Percentiles rank a stretch among this genome's conserved stretches.
phyloP scores from a whole-genome alignment of 2,797 vertebrate species.

The Chlorospingus flavigularis region DNA sequence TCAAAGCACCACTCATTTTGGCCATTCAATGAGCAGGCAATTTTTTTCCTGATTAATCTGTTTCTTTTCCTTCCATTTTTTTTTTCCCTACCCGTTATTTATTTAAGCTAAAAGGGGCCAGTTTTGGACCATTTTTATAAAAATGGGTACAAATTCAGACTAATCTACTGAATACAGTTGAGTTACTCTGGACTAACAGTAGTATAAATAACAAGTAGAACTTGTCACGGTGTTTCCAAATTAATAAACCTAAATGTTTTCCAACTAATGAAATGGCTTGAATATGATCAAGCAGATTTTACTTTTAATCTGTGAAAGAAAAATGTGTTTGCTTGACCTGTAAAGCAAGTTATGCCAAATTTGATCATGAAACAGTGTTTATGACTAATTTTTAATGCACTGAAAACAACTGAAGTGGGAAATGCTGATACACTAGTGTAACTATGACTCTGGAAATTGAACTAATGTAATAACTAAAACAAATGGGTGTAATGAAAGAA shows the following conservation, averaged over 20 bases:
- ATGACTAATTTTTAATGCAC: conserved; percentile 40
- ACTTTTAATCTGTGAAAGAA: conserved; percentile 44
- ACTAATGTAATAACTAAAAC: conserved; percentile 64
- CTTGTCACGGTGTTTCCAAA: background rate
- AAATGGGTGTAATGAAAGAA: conserved; percentile 28
- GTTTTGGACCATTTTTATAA: background rate
- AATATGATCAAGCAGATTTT: conserved; percentile 26
- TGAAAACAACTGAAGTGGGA: conserved; percentile 59
- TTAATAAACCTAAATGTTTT: conserved; percentile 40
- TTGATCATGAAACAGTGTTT: conserved; percentile 43
- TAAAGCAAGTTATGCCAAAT: conserved; percentile 50
- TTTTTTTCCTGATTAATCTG: background rate
- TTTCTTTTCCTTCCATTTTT: background rate
- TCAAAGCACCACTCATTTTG: background rate
- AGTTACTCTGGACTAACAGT: conserved; percentile 1
- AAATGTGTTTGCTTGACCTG: conserved; percentile 53
- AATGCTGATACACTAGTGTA: conserved; percentile 49
- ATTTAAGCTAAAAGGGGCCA: background rate
- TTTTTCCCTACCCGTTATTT: background rate
- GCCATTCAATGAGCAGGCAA: background rate
- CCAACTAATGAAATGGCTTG: background rate
- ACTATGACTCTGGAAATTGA: conserved; percentile 46
- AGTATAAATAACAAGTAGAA: conserved; percentile 20
- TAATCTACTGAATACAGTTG: background rate
- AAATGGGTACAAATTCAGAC: background rate